Conservation (phyloP, 1,140 invertebrate species). For the Zaprionus lachaisei region DNA sequence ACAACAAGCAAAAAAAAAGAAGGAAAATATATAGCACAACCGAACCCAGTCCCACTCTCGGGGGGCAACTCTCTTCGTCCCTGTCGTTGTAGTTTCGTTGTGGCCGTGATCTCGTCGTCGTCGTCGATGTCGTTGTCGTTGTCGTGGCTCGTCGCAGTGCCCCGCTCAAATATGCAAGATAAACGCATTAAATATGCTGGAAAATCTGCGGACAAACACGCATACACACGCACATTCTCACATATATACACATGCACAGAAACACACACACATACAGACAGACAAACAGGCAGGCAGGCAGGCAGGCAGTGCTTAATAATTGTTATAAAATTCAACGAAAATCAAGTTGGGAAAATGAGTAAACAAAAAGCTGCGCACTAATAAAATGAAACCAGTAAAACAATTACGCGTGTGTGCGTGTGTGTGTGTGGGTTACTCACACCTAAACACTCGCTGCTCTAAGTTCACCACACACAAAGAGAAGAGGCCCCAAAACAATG, state of each 20-base stretch:
- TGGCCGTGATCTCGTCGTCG: constrained; percentile 59
- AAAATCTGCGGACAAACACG: constrained; percentile 5
- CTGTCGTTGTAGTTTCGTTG: constrained; percentile 10
- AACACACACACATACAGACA: not conserved
- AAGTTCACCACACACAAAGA: constrained; percentile 52
- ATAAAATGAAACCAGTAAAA: constrained; percentile 24
- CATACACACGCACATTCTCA: not conserved
- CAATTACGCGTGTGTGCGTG: constrained; percentile 17
- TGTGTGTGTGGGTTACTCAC: constrained; percentile 16
- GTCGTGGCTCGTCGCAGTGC: constrained; percentile 37
- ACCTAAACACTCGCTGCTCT: constrained; percentile 20
- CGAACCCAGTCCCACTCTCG: constrained; percentile 26
- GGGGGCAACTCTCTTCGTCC: constrained; percentile 14
- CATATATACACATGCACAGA: not conserved
- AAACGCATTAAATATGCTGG: constrained; percentile 26
- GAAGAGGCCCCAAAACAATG: constrained; percentile 40
- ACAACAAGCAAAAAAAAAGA: constrained; percentile 16
- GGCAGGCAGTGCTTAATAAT: not conserved
- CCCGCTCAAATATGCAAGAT: constrained; percentile 42
- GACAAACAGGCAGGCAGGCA: not conserved
- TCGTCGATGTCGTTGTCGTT: not conserved
- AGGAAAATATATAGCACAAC: constrained; percentile 16
- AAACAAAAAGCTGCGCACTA: constrained; percentile 6
- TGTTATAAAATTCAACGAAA: constrained; percentile 5
- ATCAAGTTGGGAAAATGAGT: not conserved